Evolutionary conservation across 2,888 invertebrate species (phyloP).

Genomic region (Yponomeuta malinellus): DNA sequence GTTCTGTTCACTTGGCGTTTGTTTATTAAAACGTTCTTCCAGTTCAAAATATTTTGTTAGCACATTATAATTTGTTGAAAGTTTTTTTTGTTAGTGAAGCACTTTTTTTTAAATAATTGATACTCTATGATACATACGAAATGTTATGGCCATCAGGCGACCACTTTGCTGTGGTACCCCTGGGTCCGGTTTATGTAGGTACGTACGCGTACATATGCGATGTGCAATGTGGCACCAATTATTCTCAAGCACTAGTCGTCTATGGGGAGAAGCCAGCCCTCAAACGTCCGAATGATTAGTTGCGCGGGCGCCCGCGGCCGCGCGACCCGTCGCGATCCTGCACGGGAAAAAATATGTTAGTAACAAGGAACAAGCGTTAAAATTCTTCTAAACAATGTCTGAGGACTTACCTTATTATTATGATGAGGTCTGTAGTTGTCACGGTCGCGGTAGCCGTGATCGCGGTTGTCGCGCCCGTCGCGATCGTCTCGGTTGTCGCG

Average conservation of each 20-base stretch:
- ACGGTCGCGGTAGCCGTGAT: constrained; percentile 32
- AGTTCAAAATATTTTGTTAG: constrained; percentile 64
- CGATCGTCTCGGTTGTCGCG: constrained; percentile 26
- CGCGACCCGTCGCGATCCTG: constrained; percentile 69
- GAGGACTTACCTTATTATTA: constrained; percentile 33
- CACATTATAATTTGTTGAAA: constrained; percentile 73
- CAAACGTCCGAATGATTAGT: constrained; percentile 48
- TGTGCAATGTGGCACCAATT: constrained; percentile 52
- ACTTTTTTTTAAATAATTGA: constrained; percentile 68
- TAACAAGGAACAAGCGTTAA: not conserved
- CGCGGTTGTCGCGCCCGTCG: constrained; percentile 25
- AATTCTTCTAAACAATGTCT: not conserved
- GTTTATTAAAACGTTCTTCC: constrained; percentile 66
- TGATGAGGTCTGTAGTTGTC: constrained; percentile 50
- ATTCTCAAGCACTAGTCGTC: constrained; percentile 66
- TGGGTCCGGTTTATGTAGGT: constrained; percentile 6
- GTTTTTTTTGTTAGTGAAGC: constrained; percentile 62
- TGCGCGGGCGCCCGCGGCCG: constrained; percentile 66
- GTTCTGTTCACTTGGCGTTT: constrained; percentile 72
- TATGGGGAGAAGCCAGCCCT: constrained; percentile 75
- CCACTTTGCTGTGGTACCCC: not conserved
- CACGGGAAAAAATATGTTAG: constrained; percentile 27
- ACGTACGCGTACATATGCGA: constrained; percentile 6
- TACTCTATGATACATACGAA: constrained; percentile 65
- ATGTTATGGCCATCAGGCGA: constrained; percentile 55